Evolutionary conservation across 2,113 vertebrate genomes (phyloP).

Genomic region (Pyrgilauda ruficollis): DNA sequence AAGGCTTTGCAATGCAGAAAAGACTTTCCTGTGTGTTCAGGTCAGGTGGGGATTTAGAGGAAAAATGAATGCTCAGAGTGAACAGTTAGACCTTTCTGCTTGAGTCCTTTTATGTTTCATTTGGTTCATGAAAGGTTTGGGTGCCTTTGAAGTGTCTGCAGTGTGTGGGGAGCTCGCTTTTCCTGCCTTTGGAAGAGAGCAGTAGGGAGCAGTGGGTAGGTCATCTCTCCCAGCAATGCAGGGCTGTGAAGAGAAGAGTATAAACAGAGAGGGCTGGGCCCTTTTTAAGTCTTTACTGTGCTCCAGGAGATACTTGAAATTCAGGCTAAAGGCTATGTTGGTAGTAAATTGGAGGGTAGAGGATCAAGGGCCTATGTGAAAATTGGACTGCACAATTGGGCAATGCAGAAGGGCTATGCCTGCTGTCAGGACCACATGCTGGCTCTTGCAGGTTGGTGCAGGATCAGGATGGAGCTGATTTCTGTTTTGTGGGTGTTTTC

Average conservation of each 20-base stretch:
- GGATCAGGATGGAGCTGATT: not conserved
- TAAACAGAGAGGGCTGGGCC: slow-evolving; percentile 9
- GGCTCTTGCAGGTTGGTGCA: not conserved
- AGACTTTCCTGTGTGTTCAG: not conserved
- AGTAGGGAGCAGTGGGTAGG: not conserved
- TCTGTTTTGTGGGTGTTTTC: not conserved
- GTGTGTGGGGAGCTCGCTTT: not conserved
- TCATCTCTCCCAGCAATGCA: not conserved
- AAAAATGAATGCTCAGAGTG: not conserved
- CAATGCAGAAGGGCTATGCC: not conserved
- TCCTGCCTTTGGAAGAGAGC: slow-evolving; percentile 2
- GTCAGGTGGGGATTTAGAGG: not conserved
- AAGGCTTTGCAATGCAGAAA: not conserved
- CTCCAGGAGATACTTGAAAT: not conserved
- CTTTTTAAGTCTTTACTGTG: not conserved
- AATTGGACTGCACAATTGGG: not conserved
- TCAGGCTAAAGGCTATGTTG: not conserved
- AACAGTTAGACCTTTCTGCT: slow-evolving; percentile 32
- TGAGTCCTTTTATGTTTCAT: slow-evolving; percentile 28
- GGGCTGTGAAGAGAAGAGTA: not conserved
- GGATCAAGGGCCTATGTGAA: not conserved
- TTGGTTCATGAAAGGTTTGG: not conserved
- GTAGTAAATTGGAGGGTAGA: slow-evolving; percentile 22
- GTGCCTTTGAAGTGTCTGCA: slow-evolving; percentile 40
- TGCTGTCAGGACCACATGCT: not conserved